Evolutionary conservation across 2,113 vertebrate species (phyloP).

Genomic region (Podilymbus podiceps): DNA sequence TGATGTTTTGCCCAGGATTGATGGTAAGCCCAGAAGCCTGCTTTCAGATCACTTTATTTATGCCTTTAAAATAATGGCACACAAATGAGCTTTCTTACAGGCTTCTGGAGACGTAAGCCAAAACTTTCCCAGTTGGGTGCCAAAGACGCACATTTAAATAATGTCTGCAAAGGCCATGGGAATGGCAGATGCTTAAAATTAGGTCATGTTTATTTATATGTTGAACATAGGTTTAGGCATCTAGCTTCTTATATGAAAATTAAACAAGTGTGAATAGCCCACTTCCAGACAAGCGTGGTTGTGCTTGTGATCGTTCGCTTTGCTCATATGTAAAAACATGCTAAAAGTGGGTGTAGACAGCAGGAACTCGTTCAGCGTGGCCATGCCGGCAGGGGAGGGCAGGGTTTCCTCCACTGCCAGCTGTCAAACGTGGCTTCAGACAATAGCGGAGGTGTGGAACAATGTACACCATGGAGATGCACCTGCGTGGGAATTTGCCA

Average conservation of each 20-base stretch:
- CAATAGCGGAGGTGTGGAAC: not conserved
- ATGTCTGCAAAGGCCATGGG: not conserved
- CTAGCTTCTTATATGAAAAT: slow-evolving; percentile 17
- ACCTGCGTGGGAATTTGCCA: not conserved
- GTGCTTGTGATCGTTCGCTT: not conserved
- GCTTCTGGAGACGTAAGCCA: not conserved
- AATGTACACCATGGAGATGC: not conserved
- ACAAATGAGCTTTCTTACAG: not conserved
- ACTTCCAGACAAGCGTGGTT: not conserved
- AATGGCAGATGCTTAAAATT: slow-evolving; percentile 28
- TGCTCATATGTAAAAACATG: not conserved
- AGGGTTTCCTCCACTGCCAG: not conserved
- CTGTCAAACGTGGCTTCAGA: not conserved
- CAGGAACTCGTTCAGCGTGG: not conserved
- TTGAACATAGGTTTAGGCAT: slow-evolving; percentile 6
- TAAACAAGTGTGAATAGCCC: not conserved
- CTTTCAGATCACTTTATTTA: not conserved
- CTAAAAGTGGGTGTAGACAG: not conserved
- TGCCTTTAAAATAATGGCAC: not conserved
- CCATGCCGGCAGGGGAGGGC: not conserved
- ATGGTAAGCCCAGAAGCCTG: not conserved
- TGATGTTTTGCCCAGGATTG: not conserved
- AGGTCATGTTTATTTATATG: slow-evolving; percentile 33
- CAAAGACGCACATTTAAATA: not conserved
- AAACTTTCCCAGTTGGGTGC: not conserved